phyloP scores from a whole-genome alignment of 2,113 vertebrate species.

The Eulemur macaco region DNA sequence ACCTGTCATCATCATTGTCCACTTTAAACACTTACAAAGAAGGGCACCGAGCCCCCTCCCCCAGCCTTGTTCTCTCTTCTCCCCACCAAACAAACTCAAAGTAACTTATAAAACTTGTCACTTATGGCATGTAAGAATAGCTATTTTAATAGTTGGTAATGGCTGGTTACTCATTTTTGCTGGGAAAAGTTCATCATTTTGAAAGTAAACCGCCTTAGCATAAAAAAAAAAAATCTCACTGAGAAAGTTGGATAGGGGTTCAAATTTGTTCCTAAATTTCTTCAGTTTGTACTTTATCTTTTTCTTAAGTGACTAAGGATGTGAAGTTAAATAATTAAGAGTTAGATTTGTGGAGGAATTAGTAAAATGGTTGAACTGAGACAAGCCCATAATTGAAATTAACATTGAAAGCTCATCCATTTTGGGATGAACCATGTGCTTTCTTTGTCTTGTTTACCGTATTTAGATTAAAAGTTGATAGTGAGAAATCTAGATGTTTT shows the following conservation, averaged over 20 bases:
- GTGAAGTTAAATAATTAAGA: background rate
- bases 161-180: background rate
- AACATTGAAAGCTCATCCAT: background rate
- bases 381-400: background rate
- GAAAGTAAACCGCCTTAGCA: background rate
- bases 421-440: background rate
- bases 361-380: background rate
- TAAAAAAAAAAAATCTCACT: background rate
- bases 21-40: slow-evolving; percentile 53
- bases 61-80: accelerated
- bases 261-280: slow-evolving; percentile 41
- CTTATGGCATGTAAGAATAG: background rate
- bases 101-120: background rate
- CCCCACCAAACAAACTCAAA: background rate
- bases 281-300: background rate
- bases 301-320: slow-evolving; percentile 4
- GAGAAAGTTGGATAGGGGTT: background rate
- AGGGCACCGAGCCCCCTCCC: background rate
- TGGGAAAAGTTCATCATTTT: background rate
- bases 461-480: background rate
- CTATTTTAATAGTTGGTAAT: background rate
- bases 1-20: background rate
- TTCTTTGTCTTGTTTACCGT: background rate
- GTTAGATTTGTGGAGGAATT: background rate
- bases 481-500: background rate